These are phyloP conservation scores for Tetrapedia diversipes DNA, from an alignment of 2,888 invertebrate genomes.

Conservation along the genomic window DNA sequence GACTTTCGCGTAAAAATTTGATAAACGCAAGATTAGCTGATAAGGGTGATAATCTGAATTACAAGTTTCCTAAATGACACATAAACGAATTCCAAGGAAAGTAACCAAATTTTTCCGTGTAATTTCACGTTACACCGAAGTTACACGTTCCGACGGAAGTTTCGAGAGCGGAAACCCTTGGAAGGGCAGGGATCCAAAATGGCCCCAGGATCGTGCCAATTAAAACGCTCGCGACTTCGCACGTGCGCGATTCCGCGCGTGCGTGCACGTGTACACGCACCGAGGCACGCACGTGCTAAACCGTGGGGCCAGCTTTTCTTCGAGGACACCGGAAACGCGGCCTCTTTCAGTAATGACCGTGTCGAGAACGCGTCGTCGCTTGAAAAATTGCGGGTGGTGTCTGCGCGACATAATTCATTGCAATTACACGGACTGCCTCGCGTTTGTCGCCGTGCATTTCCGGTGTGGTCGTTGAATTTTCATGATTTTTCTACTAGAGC, in stretches of 20 bases:
- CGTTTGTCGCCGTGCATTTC: background rate
- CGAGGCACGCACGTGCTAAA: conserved; percentile 73
- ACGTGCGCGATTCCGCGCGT: conserved; percentile 50
- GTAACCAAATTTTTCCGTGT: too few species aligned
- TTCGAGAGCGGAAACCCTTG: background rate
- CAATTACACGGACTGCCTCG: conserved; percentile 29
- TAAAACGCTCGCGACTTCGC: conserved; percentile 41
- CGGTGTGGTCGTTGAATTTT: background rate
- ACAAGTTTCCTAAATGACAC: too few species aligned
- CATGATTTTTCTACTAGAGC: too few species aligned
- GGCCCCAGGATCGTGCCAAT: conserved; percentile 25
- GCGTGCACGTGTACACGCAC: conserved; percentile 64
- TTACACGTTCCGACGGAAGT: background rate
- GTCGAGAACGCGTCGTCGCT: conserved; percentile 10
- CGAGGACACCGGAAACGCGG: conserved; percentile 59
- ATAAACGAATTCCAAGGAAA: too few species aligned
- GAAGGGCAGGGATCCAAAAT: background rate
- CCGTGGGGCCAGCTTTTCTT: conserved; percentile 64
- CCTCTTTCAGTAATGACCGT: conserved; percentile 46
- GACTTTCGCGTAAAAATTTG: too few species aligned
- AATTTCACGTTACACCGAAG: too few species aligned
- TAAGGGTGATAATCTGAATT: too few species aligned
- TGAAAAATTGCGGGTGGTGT: conserved; percentile 14
- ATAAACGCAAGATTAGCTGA: too few species aligned
- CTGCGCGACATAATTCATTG: conserved; percentile 5